Conservation (phyloP, 2,888 invertebrate genomes). For the Parapristionchus giblindavisi region DNA sequence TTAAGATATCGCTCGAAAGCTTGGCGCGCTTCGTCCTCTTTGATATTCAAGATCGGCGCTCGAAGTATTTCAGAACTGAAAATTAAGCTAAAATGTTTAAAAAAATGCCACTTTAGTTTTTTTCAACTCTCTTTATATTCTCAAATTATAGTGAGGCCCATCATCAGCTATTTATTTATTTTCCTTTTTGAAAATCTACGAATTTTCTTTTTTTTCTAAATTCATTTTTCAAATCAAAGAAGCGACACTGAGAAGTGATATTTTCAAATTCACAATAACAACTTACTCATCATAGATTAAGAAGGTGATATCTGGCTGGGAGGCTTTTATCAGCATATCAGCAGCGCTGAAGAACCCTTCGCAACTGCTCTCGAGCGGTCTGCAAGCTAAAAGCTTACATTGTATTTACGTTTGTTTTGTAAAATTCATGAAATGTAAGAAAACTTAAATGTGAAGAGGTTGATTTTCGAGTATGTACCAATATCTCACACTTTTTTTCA, state of each 20-base stretch:
- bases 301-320: constrained; percentile 21
- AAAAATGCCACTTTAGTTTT: background rate
- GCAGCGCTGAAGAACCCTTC: background rate
- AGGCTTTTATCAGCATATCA: background rate
- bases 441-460: too few species aligned
- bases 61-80: constrained; percentile 20
- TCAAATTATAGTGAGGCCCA: too few species aligned
- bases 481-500: too few species aligned
- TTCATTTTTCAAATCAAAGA: background rate
- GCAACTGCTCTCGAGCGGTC: constrained; percentile 10
- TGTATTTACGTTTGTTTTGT: too few species aligned
- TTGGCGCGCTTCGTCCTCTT: background rate
- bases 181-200: too few species aligned
- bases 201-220: too few species aligned
- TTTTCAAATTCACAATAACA: background rate
- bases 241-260: background rate
- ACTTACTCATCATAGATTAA: constrained; percentile 25
- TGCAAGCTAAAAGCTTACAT: constrained; percentile 1
- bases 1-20: constrained; percentile 7
- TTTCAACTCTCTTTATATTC: background rate
- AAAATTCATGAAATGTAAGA: too few species aligned
- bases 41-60: background rate
- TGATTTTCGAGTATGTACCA: too few species aligned
- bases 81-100: too few species aligned
- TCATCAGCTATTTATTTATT: too few species aligned